Conservation (phyloP, 2,888 invertebrate genomes). For the Elysia crispata region DNA sequence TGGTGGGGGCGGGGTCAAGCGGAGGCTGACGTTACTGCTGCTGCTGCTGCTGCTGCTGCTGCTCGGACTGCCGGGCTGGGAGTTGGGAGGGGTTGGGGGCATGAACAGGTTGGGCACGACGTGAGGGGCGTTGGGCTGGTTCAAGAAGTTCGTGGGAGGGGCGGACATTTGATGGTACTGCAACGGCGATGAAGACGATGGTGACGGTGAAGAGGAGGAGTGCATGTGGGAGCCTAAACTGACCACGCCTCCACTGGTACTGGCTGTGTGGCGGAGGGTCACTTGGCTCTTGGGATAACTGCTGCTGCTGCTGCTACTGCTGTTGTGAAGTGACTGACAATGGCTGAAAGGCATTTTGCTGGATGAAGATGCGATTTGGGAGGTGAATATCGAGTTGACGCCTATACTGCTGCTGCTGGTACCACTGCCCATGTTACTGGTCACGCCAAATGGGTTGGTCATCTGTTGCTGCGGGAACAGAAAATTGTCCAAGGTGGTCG, state of each 20-base stretch:
- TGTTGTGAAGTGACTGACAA: neutral
- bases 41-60: slow-evolving; percentile 41
- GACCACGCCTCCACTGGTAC: slow-evolving; percentile 24
- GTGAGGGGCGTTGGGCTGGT: slow-evolving; percentile 54
- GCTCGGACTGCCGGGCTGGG: slow-evolving; percentile 71
- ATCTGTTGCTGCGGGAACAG: slow-evolving; percentile 23
- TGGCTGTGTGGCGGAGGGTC: slow-evolving; percentile 23
- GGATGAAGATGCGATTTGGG: neutral
- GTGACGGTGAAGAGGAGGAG: slow-evolving; percentile 21
- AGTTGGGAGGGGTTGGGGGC: slow-evolving; percentile 71
- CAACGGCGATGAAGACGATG: neutral
- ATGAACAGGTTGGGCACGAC: slow-evolving; percentile 58
- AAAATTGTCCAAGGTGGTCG: slow-evolving; percentile 23
- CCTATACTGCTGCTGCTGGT: neutral
- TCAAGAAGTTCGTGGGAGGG: slow-evolving; percentile 13
- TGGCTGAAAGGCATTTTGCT: slow-evolving; percentile 38
- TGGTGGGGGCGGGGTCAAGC: slow-evolving; percentile 70
- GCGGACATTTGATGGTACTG: slow-evolving; percentile 35
- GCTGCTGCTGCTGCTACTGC: slow-evolving; percentile 9
- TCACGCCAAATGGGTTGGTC: neutral
- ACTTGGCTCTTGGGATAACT: slow-evolving; percentile 34
- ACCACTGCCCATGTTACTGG: neutral
- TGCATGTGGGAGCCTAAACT: neutral
- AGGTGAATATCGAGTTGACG: neutral
- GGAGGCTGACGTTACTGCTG: slow-evolving; percentile 52